Evolutionary conservation across 1,140 invertebrate species (phyloP), one percentile per base, ranked within the genome.

Genomic region (Pseudomyrmex dendroicus): DNA sequence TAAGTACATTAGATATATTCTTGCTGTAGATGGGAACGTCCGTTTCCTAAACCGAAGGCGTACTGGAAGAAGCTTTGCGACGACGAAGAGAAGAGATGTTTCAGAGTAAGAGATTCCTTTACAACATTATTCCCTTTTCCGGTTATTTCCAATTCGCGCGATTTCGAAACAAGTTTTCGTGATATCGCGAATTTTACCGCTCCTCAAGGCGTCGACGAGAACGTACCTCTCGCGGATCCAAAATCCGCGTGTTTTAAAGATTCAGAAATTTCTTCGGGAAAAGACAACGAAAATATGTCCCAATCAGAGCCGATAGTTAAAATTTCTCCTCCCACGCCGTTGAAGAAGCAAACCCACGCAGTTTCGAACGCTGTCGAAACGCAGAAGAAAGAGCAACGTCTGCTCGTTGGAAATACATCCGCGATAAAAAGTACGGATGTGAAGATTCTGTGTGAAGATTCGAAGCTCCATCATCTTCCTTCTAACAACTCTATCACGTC

Each of bases 11-110:
- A 54, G 1, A 20, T 70, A 35, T 68, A 15, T 46, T 13, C 22
- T n/a, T 15, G n/a, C 3, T 56, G 3, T 17, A 93, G 92, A 87
- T 92, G 86, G 87, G 91, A 91, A 35, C 66, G 57, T 74, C 85
- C 89, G 9, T 63, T 90, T 46, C 74, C 76, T 35, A 78, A 68
- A 12, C 85, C 84, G 0, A 89, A 61, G 8, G 57, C 84, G 2
- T 89, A 92, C 20, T 92, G 91, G 91, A 7, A 86, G 5, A 84
- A 85, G 46, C 73, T 92, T 35, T 90, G 82, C 48, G 63, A 80
- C 13, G 80, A 91, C 1, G 59, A 88, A 12, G 89, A 89, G 17
- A 84, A 82, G 54, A 89, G 50, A 61, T 72, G 86, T 48, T 54
- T 84, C 13, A 76, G 61, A 87, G 91, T 92, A 91, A 91, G 89